These are phyloP conservation scores for Heptranchias perlo DNA, from an alignment of 2,113 vertebrate genomes.

Conservation along the genomic window DNA sequence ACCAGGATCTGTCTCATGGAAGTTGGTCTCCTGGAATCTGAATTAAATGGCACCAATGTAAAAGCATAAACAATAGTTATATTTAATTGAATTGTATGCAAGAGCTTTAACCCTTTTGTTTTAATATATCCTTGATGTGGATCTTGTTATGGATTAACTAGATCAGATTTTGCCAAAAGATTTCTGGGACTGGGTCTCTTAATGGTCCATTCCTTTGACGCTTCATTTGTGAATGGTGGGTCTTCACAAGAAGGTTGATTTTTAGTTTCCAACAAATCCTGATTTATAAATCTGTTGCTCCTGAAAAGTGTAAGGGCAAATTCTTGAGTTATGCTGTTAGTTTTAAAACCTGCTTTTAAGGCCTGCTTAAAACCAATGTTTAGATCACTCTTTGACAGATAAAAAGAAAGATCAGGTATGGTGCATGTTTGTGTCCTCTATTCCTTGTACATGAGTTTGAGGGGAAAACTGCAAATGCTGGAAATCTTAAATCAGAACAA, in stretches of 20 bases:
- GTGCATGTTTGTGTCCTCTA: neutral
- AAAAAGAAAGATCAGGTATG: neutral
- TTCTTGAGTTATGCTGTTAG: too few relatives aligned
- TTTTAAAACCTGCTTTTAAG: too few relatives aligned
- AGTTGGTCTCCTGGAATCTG: neutral
- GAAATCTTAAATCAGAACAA: neutral
- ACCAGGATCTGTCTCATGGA: neutral
- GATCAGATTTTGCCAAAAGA: neutral
- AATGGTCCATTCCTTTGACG: too few relatives aligned
- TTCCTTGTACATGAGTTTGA: neutral
- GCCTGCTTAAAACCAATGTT: neutral
- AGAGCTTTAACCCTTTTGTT: too few relatives aligned
- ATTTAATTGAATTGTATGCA: too few relatives aligned
- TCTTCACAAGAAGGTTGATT: too few relatives aligned
- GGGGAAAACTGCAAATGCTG: neutral
- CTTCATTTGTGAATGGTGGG: neutral
- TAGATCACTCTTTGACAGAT: neutral
- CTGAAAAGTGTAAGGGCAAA: neutral
- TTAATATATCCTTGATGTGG: neutral
- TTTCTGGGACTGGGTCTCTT: neutral
- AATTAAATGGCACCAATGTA: neutral
- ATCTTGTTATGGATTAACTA: neutral
- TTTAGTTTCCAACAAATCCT: too few relatives aligned
- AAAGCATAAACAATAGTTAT: neutral
- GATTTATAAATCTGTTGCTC: neutral